Percentiles rank a stretch among this genome's conserved stretches.
These are phyloP conservation scores for Catostomus latipinnis DNA, from an alignment of 2,797 vertebrate species.

Conservation along the genomic window DNA sequence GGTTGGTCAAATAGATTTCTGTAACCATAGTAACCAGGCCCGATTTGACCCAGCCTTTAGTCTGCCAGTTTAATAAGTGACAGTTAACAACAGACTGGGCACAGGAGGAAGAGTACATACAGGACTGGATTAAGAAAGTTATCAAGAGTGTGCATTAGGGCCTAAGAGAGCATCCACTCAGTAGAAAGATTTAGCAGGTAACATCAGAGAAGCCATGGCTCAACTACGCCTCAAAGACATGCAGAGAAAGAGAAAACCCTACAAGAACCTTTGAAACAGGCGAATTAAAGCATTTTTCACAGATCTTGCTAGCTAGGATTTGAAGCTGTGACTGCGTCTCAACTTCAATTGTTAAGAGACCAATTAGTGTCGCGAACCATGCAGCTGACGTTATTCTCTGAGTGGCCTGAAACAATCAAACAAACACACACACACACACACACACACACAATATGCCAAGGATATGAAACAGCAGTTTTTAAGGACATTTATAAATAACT, in stretches of 20 bases:
- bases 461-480: slow-evolving; percentile 51
- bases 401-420: not conserved
- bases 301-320: not conserved
- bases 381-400: slow-evolving; percentile 13
- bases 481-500: slow-evolving; percentile 57
- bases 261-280: not conserved
- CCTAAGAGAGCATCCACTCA: not conserved
- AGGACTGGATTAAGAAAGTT: no score
- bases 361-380: not conserved
- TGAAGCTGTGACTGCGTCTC: not conserved
- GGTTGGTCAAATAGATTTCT: slow-evolving; percentile 45
- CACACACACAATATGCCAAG: slow-evolving; percentile 51
- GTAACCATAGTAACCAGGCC: not conserved
- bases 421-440: not conserved
- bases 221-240: not conserved
- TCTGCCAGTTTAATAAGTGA: slow-evolving; percentile 10
- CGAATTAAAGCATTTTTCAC: not conserved
- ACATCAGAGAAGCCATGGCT: not conserved
- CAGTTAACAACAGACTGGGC: slow-evolving; percentile 61
- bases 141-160: not conserved
- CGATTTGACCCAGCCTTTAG: no score
- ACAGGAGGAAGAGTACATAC: slow-evolving; percentile 12
- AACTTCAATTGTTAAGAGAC: not conserved
- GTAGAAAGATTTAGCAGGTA: not conserved
- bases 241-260: not conserved